Base-by-base conservation (phyloP, 1,140 invertebrate genomes). In the Stegodyphus dumicola region DNA sequence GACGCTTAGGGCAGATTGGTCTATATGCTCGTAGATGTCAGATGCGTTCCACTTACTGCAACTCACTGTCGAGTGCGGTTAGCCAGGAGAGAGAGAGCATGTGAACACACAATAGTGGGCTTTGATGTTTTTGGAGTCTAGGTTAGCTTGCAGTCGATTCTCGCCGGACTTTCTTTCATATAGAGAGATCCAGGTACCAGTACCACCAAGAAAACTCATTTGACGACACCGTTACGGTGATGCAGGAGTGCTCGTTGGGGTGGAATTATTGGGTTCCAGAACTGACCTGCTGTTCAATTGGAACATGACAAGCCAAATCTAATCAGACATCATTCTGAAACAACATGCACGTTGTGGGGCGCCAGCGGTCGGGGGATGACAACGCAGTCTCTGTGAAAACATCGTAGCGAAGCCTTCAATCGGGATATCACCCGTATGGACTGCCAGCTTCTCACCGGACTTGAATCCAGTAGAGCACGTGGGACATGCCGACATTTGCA, bases 41-140 rank as follows among this genome's bases (percentile, higher is more conserved):
- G 65, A 66, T 66, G 65, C n/a, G 65, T 66, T 66, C 65, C 65
- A 7, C 65, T 66, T 66, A 66, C 65, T n/a, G 65, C 65, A 66
- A 66, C 65, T 66, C 65, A 66, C 17, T 66, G 65, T 66, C 65
- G 65, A 7, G 7, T 66, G 65, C 65, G 17, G 17, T 17, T 66
- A 17, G 65, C 7, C 17, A 10, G n/a, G 65, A 66, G 17, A 17
- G 17, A n/a, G 7, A 66, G 7, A n/a, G 7, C 7, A 10, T 66
- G 65, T 66, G 65, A n/a, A 66, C 65, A 66, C 65, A n/a, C 65
- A 66, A 66, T 6, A 7, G 65, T 66, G 65, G 65, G 7, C 65
- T 66, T 66, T 7, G 7, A n/a, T 66, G 65, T 56, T 7, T 56
- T 56, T 56, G 7, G 17, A 11, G 65, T 66, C 65, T n/a, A 66